These are phyloP conservation scores for Phortica magna DNA, from an alignment of 2,888 invertebrate genomes.

Conservation along the genomic window DNA sequence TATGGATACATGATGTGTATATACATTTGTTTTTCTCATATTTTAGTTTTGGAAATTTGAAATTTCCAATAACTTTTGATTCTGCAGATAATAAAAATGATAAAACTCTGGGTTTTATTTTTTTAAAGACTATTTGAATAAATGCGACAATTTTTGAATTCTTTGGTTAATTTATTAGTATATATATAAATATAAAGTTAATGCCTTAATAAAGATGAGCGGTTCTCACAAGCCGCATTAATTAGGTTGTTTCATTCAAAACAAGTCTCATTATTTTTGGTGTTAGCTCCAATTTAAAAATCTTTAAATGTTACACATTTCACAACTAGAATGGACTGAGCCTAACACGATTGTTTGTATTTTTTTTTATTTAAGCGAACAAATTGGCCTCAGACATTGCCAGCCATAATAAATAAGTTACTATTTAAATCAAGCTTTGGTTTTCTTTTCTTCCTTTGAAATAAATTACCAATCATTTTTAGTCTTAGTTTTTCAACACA, in stretches of 20 bases:
- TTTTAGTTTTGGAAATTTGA: constrained; percentile 44
- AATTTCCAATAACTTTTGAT: constrained; percentile 42
- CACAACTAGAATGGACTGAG: no score
- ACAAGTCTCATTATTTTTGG: constrained; percentile 34
- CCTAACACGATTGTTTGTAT: no score
- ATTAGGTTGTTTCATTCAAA: no score
- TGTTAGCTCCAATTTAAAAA: constrained; percentile 1
- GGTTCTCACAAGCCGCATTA: no score
- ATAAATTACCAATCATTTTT: no score
- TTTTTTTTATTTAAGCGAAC: no score
- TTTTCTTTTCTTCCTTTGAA: no score
- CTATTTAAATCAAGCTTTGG: no score
- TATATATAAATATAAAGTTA: constrained; percentile 38
- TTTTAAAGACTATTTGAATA: neutral
- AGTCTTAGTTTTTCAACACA: no score
- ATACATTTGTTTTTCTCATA: constrained; percentile 41
- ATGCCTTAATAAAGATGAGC: neutral
- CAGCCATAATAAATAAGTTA: no score
- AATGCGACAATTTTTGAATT: constrained; percentile 45
- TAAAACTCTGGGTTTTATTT: neutral
- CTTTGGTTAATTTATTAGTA: constrained; percentile 68
- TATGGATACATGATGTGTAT: constrained; percentile 21
- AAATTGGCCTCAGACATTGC: no score
- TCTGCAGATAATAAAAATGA: constrained; percentile 29
- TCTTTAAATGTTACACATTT: neutral